These are phyloP conservation scores for Sericinus montela DNA, from an alignment of 2,888 invertebrate genomes.

Conservation along the genomic window DNA sequence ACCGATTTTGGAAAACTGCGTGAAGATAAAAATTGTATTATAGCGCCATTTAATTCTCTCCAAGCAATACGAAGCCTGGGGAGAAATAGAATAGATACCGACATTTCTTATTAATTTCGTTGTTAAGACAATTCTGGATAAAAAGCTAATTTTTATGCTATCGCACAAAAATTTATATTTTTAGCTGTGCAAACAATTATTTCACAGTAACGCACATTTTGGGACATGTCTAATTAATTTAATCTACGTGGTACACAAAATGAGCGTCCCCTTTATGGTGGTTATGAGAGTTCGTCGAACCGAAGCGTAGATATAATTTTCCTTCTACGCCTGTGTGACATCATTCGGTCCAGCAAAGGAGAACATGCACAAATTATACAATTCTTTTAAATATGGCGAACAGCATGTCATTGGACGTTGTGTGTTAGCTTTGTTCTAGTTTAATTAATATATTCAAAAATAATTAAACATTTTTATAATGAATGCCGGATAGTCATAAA, in stretches of 20 bases:
- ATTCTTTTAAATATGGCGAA: constrained; percentile 9
- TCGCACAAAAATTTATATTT: neutral
- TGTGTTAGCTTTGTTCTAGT: too few species aligned
- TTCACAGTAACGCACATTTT: constrained; percentile 18
- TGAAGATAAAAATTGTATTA: too few species aligned
- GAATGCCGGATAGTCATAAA: too few species aligned
- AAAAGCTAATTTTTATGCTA: neutral
- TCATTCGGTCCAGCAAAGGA: constrained; percentile 34
- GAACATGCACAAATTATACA: constrained; percentile 15
- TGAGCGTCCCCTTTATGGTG: constrained; percentile 38
- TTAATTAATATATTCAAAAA: too few species aligned
- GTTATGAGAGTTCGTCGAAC: constrained; percentile 37
- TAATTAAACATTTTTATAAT: too few species aligned
- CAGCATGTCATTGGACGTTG: neutral
- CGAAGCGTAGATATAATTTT: constrained; percentile 38
- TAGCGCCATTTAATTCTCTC: too few species aligned
- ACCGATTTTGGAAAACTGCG: too few species aligned
- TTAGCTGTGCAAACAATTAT: neutral
- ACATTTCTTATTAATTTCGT: neutral
- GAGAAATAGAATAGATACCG: too few species aligned
- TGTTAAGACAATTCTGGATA: too few species aligned
- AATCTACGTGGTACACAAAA: constrained; percentile 23
- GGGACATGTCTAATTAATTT: constrained; percentile 28
- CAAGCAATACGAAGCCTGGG: too few species aligned
- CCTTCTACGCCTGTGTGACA: constrained; percentile 46